Base-by-base conservation (phyloP, 2,888 invertebrate genomes). In the Drosophila putrida region DNA sequence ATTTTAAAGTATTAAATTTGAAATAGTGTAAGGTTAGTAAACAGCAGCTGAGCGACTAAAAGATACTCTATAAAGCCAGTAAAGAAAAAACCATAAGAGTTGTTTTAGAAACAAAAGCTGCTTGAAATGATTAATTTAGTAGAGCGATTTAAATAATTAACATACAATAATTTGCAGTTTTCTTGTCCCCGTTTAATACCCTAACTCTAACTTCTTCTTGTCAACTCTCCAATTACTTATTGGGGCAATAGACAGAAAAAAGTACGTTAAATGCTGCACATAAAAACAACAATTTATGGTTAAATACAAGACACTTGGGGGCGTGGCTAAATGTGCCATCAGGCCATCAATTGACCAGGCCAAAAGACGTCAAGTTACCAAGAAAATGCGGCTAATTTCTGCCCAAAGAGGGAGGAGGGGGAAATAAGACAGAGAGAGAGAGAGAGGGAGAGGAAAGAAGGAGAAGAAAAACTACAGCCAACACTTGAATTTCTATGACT, bases 201-300 rank as follows among this genome's bases (percentile, higher is more conserved):
- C 49, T 25, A 31, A 0, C n/a, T 20, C 49, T 25, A 31, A 0
- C n/a, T 20, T 2, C 11, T 28, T 28, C 28, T 28, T 5, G 28
- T 1, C 6, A 0, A 9, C 0, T n/a, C 9, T 15, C 1, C 15
- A 15, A 5, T 35, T 25, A 49, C 11, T 49, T 25, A 20, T n/a
- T 11, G 20, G 35, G 20, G 49, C 11, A 33, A 49, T 20, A 20
- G 20, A 49, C 20, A 25, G 11, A 43, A 46, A 53, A 46, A 38
- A 54, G 46, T 38, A 27, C 15, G 38, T 57, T 61, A 71, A 65
- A 38, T 28, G 60, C 3, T 11, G 51, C 57, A 58, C 71, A 71
- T 72, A 71, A 71, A 65, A 61, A 70, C 60, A 49, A 69, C 63
- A 72, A 72, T 72, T 72, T 72, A 72, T 72, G 71, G 64, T 57